Base-by-base conservation (phyloP, 2,113 vertebrate genomes). In the Scatophagus argus region DNA sequence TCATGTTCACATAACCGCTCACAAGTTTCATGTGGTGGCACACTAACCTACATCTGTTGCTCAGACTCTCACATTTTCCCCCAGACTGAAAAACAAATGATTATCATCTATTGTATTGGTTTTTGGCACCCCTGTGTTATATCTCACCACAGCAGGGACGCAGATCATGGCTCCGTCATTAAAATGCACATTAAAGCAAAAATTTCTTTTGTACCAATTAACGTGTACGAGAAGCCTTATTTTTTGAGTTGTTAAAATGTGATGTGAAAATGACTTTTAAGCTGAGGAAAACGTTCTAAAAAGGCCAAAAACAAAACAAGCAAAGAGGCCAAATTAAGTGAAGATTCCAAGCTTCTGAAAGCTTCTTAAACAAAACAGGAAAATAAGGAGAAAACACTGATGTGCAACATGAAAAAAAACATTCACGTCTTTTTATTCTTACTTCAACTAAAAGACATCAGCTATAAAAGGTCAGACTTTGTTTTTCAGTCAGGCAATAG, bases 31-130 rank as follows among this genome's bases (percentile, higher is more conserved):
- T 3, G 36, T 63, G 4, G 32, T 75, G 89, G 82, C 88, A 90
- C 86, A 88, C 84, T 93, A 66, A 88, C 90, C 91, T 87, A 89
- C 52, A 86, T 91, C 51, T 64, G 55, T 7, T 13, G 17, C 55
- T 32, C 43, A 38, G 23, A 68, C 23, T 58, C 58, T 71, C 31
- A 75, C 25, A 52, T 59, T 74, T 72, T 60, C n/a, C 51, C 23
- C 17, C 12, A 5, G 38, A 25, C 7, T 36, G 31, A 14, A 55
- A 84, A 82, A 25, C 21, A 23, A 73, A 36, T n/a, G 44, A 80
- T 74, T 19, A 51, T 17, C 54, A 0, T 44, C 19, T 31, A 3
- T 29, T 54, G 25, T 38, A 55, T n/a, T 31, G 34, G 8, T 9
- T 62, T 59, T 21, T 46, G 64, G 13, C 29, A 8, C 31, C 19